A percentile compares a stretch with the other conserved stretches of the same genome.
Evolutionary conservation across 2,888 invertebrate genomes (phyloP).

Genomic region (Glaucopsyche alexis): DNA sequence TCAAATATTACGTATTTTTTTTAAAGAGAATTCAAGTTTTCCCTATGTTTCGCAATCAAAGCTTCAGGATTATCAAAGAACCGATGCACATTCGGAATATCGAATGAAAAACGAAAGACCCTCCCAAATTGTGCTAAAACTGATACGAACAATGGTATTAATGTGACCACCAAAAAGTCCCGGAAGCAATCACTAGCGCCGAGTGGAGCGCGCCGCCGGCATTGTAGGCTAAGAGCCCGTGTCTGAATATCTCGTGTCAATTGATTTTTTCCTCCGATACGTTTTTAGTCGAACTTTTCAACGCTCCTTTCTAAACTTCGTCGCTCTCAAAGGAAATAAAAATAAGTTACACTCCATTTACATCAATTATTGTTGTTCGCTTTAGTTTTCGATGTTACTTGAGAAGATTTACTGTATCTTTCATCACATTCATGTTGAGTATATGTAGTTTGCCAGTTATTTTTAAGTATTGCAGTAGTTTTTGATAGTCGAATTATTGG

Average conservation of each 20-base stretch:
- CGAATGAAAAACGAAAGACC: neutral
- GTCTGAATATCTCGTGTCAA: conserved; percentile 33
- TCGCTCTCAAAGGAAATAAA: conserved; percentile 9
- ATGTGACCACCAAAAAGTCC: conserved; percentile 15
- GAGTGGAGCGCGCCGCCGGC: conserved; percentile 28
- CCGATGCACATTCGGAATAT: neutral
- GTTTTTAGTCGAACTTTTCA: conserved; percentile 32
- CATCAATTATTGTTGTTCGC: conserved; percentile 8
- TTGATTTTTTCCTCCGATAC: conserved; percentile 33
- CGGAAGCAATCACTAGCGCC: conserved; percentile 24
- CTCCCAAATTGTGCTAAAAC: neutral
- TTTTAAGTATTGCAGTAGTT: no score
- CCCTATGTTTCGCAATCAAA: neutral
- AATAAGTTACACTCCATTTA: conserved; percentile 19
- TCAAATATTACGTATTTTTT: no score
- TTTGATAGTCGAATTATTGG: no score
- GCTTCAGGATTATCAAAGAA: neutral
- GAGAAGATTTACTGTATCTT: neutral
- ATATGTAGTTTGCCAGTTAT: no score
- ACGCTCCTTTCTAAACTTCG: neutral
- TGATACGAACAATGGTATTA: conserved; percentile 13
- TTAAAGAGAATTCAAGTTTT: no score
- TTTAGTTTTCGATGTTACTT: neutral
- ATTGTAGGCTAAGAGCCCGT: conserved; percentile 30
- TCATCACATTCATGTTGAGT: no score